A percentile compares a stretch with the other conserved stretches of the same genome.
These are phyloP conservation scores for Sinonovacula constricta DNA, from an alignment of 1,140 invertebrate species.

Conservation along the genomic window DNA sequence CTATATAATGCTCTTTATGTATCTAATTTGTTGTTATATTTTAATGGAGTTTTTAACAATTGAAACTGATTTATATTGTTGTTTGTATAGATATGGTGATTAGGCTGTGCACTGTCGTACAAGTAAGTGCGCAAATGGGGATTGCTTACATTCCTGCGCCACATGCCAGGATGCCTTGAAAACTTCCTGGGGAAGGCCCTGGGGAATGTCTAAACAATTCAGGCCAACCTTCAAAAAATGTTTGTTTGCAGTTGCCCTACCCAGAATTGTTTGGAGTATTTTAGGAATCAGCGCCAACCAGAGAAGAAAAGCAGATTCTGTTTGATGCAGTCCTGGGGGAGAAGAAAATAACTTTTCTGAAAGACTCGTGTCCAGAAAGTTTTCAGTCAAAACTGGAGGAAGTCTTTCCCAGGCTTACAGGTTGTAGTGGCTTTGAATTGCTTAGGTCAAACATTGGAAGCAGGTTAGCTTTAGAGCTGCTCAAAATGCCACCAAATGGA, in stretches of 20 bases:
- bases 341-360: background rate
- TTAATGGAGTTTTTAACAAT: no score
- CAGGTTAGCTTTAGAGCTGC: background rate
- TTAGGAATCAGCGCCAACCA: background rate
- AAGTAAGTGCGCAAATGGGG: no score
- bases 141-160: background rate
- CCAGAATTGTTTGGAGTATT: background rate
- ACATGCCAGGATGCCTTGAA: no score
- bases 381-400: constrained; percentile 4
- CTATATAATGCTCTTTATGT: no score
- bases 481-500: constrained; percentile 2
- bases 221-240: background rate
- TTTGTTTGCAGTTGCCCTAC: background rate
- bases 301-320: background rate
- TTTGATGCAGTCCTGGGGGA: no score
- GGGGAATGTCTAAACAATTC: no score
- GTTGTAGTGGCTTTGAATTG: constrained; percentile 11
- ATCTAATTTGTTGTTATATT: no score
- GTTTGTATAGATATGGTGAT: no score
- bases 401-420: constrained; percentile 1
- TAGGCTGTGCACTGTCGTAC: no score
- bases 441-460: background rate
- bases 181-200: no score
- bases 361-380: background rate
- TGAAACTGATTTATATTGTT: no score